Evolutionary conservation across 2,888 invertebrate genomes (phyloP).

Genomic region (Leptopilina myrica): DNA sequence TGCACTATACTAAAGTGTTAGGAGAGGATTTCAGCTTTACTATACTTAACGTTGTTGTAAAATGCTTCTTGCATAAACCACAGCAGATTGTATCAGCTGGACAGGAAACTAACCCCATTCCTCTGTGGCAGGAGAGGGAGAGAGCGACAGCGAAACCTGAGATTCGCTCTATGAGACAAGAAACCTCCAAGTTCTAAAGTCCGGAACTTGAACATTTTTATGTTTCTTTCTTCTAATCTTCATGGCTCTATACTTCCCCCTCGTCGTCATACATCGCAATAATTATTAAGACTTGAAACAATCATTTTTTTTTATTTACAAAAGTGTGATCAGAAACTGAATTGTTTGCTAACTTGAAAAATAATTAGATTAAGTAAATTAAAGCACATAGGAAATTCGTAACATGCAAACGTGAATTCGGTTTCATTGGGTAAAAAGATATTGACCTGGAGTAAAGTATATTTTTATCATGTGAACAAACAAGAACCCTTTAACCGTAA

Average conservation of each 20-base stretch:
- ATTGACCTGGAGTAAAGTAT: not conserved
- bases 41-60: slow-evolving; percentile 65
- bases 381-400: not conserved
- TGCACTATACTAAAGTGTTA: slow-evolving; percentile 50
- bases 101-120: slow-evolving; percentile 62
- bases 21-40: slow-evolving; percentile 52
- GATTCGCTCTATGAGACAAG: slow-evolving; percentile 27
- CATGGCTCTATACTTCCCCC: not conserved
- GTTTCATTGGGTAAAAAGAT: not conserved
- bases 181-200: not conserved
- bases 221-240: slow-evolving; percentile 11
- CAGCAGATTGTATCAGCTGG: slow-evolving; percentile 69
- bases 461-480: not conserved
- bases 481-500: slow-evolving; percentile 3
- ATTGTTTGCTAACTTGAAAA: too few relatives aligned
- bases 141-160: slow-evolving; percentile 26
- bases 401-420: not conserved
- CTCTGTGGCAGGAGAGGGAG: slow-evolving; percentile 38
- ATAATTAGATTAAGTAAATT: not conserved
- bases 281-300: not conserved
- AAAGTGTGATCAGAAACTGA: too few relatives aligned
- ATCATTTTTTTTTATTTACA: too few relatives aligned
- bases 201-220: not conserved
- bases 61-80: slow-evolving; percentile 67
- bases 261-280: not conserved